These are phyloP conservation scores for Geococcyx californianus DNA, from an alignment of 2,113 vertebrate species.

Conservation along the genomic window DNA sequence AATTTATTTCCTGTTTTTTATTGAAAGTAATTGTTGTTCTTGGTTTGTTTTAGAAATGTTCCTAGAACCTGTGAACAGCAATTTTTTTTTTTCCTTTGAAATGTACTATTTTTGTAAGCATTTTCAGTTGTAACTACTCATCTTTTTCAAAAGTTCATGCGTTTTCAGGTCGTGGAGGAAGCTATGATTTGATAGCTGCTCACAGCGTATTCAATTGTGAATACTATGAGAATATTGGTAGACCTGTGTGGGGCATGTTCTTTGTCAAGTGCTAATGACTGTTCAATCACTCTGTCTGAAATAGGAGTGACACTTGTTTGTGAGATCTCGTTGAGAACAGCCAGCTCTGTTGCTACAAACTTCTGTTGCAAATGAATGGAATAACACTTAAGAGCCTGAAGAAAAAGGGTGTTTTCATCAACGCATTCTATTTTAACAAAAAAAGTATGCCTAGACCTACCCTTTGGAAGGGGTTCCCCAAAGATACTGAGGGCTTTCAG, in stretches of 20 bases:
- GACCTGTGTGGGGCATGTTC: background rate
- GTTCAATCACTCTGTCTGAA: background rate
- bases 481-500: background rate
- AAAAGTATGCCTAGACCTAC: background rate
- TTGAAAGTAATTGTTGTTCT: background rate
- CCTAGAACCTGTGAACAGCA: background rate
- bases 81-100: background rate
- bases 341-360: background rate
- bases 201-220: background rate
- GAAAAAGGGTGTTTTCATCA: background rate
- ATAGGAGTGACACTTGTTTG: background rate
- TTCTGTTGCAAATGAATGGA: background rate
- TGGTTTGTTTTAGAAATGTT: background rate
- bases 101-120: background rate
- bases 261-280: background rate
- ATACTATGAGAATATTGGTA: background rate
- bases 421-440: background rate
- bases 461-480: background rate
- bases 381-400: background rate
- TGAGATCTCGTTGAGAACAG: background rate
- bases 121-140: background rate
- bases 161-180: background rate
- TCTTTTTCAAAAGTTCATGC: background rate
- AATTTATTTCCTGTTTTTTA: background rate
- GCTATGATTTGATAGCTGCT: background rate